These are phyloP conservation scores for Candidula unifasciata DNA, from an alignment of 2,888 invertebrate species.

Conservation along the genomic window DNA sequence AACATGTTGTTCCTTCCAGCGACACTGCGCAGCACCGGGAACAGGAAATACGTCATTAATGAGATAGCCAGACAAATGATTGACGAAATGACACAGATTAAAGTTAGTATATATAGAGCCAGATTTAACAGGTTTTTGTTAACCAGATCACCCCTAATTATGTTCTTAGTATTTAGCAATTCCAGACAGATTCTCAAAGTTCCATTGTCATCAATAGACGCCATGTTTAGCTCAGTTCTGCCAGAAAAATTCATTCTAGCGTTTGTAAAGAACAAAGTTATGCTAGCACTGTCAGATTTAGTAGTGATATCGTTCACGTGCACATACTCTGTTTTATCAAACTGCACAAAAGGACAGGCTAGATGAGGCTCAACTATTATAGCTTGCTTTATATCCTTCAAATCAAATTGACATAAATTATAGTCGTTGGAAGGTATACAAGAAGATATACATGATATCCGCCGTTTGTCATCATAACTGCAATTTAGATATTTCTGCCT, in stretches of 20 bases:
- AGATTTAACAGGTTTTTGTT: not conserved
- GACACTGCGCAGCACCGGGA: slow-evolving; percentile 16
- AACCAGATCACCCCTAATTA: not conserved
- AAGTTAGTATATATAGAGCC: slow-evolving; percentile 12
- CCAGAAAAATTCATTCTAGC: not conserved
- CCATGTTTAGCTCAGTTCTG: not conserved
- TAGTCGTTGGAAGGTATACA: not conserved
- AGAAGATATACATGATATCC: not conserved
- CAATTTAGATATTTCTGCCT: not conserved
- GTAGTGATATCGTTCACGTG: not conserved
- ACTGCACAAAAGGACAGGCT: slow-evolving; percentile 12
- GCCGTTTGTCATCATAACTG: not conserved
- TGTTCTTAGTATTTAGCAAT: not conserved
- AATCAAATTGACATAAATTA: not conserved
- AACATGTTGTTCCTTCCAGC: slow-evolving; percentile 29
- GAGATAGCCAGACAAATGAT: slow-evolving; percentile 12
- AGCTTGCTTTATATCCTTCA: not conserved
- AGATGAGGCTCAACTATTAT: not conserved
- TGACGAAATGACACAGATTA: slow-evolving; percentile 10
- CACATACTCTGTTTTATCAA: not conserved
- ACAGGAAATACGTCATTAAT: slow-evolving; percentile 30
- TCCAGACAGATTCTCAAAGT: slow-evolving; percentile 23
- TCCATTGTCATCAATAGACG: slow-evolving; percentile 1
- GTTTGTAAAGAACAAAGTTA: not conserved
- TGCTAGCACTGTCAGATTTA: not conserved